phyloP scores from a whole-genome alignment of 2,888 invertebrate genomes.

The Zootermopsis nevadensis region DNA sequence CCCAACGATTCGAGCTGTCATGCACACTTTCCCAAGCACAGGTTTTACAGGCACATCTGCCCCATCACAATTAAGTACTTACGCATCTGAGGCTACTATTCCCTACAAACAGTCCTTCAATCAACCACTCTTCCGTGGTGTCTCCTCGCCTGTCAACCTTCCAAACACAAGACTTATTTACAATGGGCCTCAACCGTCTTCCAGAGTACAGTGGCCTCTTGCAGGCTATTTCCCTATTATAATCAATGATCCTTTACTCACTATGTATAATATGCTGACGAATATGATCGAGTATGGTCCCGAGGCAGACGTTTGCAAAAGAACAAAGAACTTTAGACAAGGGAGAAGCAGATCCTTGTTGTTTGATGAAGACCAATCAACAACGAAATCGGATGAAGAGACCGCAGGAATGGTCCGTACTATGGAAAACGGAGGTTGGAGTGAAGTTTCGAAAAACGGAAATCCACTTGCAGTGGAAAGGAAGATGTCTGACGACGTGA shows the following conservation, averaged over 20 bases:
- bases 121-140: background rate
- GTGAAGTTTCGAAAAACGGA: background rate
- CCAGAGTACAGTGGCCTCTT: constrained; percentile 64
- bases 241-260: constrained; percentile 69
- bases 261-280: constrained; percentile 63
- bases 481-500: background rate
- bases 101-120: background rate
- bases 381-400: background rate
- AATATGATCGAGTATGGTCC: constrained; percentile 72
- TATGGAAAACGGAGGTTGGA: background rate
- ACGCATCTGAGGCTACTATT: background rate
- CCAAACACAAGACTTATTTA: constrained; percentile 3
- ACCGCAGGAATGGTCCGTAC: background rate
- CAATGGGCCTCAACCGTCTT: background rate
- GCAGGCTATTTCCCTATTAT: constrained; percentile 68
- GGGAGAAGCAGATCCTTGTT: background rate
- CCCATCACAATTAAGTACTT: background rate
- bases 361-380: background rate
- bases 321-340: constrained; percentile 5
- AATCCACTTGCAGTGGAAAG: background rate
- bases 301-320: constrained; percentile 66
- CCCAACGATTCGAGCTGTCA: constrained; percentile 25
- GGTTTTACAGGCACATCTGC: background rate
- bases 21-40: background rate
- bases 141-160: background rate